phyloP scores from a whole-genome alignment of 2,888 invertebrate species.

The Pollenia griseotomentosa region DNA sequence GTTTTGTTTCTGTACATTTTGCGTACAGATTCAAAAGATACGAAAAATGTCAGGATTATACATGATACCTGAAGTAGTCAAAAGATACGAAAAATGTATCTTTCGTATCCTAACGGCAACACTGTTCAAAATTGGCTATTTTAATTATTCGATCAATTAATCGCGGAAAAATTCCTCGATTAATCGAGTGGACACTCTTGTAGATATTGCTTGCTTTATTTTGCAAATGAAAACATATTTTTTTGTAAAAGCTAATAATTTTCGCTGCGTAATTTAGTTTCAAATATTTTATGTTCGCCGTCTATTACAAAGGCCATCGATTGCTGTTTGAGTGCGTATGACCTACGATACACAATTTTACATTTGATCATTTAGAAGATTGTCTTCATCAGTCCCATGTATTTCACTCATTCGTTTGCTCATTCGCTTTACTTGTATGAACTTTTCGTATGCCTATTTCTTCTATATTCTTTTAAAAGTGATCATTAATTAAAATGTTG shows the following conservation, averaged over 20 bases:
- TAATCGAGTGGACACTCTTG: too few relatives aligned
- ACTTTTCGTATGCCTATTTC: background rate
- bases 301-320: constrained; percentile 18
- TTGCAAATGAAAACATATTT: too few relatives aligned
- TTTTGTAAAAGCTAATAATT: background rate
- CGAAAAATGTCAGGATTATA: too few relatives aligned
- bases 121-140: too few relatives aligned
- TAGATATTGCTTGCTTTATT: too few relatives aligned
- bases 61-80: too few relatives aligned
- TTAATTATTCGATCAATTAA: too few relatives aligned
- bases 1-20: too few relatives aligned
- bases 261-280: constrained; percentile 16
- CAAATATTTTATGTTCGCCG: constrained; percentile 30
- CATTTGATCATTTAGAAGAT: constrained; percentile 36
- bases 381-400: constrained; percentile 15
- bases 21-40: too few relatives aligned
- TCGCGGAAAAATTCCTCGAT: too few relatives aligned
- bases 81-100: too few relatives aligned
- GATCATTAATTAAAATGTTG: constrained; percentile 74
- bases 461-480: constrained; percentile 23
- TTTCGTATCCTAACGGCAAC: too few relatives aligned
- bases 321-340: constrained; percentile 54
- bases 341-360: constrained; percentile 71
- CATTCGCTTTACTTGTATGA: background rate
- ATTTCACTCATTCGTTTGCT: background rate